phyloP scores from a whole-genome alignment of 2,888 invertebrate species.

The Drosophila nr. perissopoda region DNA sequence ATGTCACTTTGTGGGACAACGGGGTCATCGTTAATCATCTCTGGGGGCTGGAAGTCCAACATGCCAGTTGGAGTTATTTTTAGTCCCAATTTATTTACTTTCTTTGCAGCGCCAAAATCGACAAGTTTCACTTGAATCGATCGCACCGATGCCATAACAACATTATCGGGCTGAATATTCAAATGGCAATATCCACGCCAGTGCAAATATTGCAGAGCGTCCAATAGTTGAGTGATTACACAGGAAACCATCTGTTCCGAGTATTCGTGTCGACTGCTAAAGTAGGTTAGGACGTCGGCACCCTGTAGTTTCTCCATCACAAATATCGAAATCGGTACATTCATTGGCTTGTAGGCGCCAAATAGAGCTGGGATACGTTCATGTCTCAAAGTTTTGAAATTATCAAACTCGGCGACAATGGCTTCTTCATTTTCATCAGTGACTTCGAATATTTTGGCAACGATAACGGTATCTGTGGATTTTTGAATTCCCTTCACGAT shows the following conservation, averaged over 20 bases:
- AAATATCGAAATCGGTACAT: constrained; percentile 89
- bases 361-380: constrained; percentile 93
- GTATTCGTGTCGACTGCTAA: constrained; percentile 95
- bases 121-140: constrained; percentile 95
- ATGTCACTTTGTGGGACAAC: constrained; percentile 96
- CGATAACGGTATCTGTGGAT: constrained; percentile 90
- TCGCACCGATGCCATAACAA: constrained; percentile 95
- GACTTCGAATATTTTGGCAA: constrained; percentile 92
- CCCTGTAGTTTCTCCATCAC: constrained; percentile 95
- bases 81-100: constrained; percentile 92
- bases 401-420: constrained; percentile 93
- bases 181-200: constrained; percentile 96
- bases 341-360: constrained; percentile 90
- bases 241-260: constrained; percentile 96
- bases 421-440: constrained; percentile 88
- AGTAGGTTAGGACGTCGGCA: constrained; percentile 94
- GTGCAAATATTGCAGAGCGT: constrained; percentile 97
- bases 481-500: constrained; percentile 93
- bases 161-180: constrained; percentile 97
- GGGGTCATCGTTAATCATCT: constrained; percentile 94
- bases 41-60: constrained; percentile 93
- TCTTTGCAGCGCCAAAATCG: constrained; percentile 95
- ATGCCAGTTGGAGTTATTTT: constrained; percentile 88
- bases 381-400: constrained; percentile 92
- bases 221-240: constrained; percentile 93